phyloP scores from a whole-genome alignment of 2,888 invertebrate genomes.

The Drosophila diplacantha region DNA sequence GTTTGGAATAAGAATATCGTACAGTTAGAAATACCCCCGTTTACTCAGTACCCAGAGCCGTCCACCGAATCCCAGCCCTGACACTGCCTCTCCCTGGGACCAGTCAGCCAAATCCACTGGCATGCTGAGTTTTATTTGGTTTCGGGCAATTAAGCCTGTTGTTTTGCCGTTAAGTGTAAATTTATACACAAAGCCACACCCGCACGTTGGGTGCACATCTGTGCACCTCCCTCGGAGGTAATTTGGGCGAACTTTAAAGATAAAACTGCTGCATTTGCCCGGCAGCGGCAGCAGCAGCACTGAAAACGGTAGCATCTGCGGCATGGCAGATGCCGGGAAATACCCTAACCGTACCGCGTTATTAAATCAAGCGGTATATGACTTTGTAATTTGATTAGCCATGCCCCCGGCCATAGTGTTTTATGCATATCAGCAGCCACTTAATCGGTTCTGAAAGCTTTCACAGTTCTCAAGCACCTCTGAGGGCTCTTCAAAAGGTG shows the following conservation, averaged over 20 bases:
- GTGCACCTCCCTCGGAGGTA: slow-evolving; percentile 29
- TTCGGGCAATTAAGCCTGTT: slow-evolving; percentile 65
- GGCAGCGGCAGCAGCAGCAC: slow-evolving; percentile 17
- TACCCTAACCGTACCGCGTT: slow-evolving; percentile 5
- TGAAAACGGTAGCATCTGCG: slow-evolving; percentile 27
- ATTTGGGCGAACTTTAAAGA: slow-evolving; percentile 54
- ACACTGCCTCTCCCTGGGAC: slow-evolving; percentile 5
- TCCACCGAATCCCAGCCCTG: slow-evolving; percentile 4
- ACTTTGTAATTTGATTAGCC: slow-evolving; percentile 46
- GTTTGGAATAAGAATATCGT: neutral
- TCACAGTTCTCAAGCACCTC: slow-evolving; percentile 10
- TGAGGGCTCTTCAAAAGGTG: slow-evolving; percentile 6
- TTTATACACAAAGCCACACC: slow-evolving; percentile 37
- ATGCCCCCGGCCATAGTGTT: slow-evolving; percentile 22
- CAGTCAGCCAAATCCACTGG: slow-evolving; percentile 21
- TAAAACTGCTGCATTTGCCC: slow-evolving; percentile 29
- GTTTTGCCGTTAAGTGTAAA: slow-evolving; percentile 60
- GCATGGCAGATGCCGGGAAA: slow-evolving; percentile 22
- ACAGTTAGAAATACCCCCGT: neutral
- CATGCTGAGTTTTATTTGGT: slow-evolving; percentile 50
- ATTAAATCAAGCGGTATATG: slow-evolving; percentile 44
- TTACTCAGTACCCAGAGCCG: neutral
- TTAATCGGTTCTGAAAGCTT: slow-evolving; percentile 29
- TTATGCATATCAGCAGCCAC: slow-evolving; percentile 32
- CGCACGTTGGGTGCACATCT: slow-evolving; percentile 23